A percentile compares a stretch with the other conserved stretches of the same genome.
These are phyloP conservation scores for Melipona quadrifasciata DNA, from an alignment of 1,140 invertebrate species.

Conservation along the genomic window DNA sequence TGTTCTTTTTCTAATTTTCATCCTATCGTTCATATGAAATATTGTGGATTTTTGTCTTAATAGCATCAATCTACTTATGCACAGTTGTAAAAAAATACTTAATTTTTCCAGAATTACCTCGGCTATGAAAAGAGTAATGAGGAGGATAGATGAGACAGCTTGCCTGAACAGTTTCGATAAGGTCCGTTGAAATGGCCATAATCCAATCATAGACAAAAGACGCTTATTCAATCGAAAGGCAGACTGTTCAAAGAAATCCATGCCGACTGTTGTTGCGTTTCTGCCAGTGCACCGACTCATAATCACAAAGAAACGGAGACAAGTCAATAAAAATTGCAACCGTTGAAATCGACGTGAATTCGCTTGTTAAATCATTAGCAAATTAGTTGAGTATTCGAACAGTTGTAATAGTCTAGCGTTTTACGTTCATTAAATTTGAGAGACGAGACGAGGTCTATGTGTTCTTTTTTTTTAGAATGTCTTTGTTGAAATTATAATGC, in stretches of 20 bases:
- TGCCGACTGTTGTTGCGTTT: not conserved
- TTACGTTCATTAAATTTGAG: not conserved
- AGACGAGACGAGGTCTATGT: not conserved
- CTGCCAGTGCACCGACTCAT: not conserved
- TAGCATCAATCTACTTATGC: not conserved
- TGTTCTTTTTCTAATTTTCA: not conserved
- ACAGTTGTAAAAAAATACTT: not conserved
- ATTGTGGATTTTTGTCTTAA: not conserved
- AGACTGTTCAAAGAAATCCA: slow-evolving; percentile 12
- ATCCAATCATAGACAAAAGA: not conserved
- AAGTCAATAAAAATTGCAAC: not conserved
- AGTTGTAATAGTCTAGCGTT: not conserved
- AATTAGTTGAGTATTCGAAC: not conserved
- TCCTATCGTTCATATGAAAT: not conserved
- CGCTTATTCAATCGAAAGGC: slow-evolving; percentile 4
- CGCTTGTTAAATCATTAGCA: slow-evolving; percentile 5
- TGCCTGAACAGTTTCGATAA: not conserved
- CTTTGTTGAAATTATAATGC: not conserved
- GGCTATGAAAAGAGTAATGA: not conserved
- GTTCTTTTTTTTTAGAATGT: not conserved
- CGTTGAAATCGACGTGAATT: not conserved
- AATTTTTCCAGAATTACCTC: slow-evolving; percentile 3
- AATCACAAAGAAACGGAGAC: not conserved
- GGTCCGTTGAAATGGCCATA: slow-evolving; percentile 3
- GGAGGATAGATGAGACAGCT: not conserved